Conservation (phyloP, 2,888 invertebrate genomes). For the Zaprionus lineosus region DNA sequence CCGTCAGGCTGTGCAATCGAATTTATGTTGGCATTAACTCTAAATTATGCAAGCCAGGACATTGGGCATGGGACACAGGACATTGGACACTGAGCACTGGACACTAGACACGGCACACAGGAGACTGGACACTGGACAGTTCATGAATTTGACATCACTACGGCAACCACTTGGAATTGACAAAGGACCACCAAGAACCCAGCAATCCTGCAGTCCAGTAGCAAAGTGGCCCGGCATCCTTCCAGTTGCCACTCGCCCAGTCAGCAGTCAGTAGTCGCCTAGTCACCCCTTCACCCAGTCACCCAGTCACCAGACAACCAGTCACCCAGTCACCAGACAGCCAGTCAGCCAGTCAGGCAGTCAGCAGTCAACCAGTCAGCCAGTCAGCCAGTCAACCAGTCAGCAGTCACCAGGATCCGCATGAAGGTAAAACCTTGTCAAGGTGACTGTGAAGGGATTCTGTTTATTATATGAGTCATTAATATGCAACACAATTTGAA, state of each 20-base stretch:
- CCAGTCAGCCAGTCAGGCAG: no score
- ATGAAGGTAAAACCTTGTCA: constrained; percentile 64
- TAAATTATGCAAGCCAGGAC: constrained; percentile 65
- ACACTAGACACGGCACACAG: no score
- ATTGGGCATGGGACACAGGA: constrained; percentile 14
- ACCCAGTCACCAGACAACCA: no score
- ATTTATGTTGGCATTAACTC: constrained; percentile 70
- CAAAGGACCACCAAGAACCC: constrained; percentile 29
- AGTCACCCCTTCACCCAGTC: no score
- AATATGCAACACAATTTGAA: constrained; percentile 49
- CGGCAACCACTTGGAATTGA: constrained; percentile 59
- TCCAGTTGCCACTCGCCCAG: no score
- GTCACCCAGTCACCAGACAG: no score
- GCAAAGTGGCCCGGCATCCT: no score
- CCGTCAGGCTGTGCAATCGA: constrained; percentile 60
- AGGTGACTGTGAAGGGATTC: constrained; percentile 63
- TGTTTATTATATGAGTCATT: constrained; percentile 69
- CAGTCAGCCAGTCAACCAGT: constrained; percentile 14
- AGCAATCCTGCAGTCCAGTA: no score
- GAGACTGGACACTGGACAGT: constrained; percentile 13
- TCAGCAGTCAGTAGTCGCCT: no score
- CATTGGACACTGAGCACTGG: no score
- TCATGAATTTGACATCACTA: constrained; percentile 65
- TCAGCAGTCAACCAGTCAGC: no score
- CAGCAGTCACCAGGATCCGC: constrained; percentile 29